Percentiles rank a stretch among this genome's conserved stretches.
phyloP scores from a whole-genome alignment of 2,797 vertebrate genomes.

The Coluber constrictor region DNA sequence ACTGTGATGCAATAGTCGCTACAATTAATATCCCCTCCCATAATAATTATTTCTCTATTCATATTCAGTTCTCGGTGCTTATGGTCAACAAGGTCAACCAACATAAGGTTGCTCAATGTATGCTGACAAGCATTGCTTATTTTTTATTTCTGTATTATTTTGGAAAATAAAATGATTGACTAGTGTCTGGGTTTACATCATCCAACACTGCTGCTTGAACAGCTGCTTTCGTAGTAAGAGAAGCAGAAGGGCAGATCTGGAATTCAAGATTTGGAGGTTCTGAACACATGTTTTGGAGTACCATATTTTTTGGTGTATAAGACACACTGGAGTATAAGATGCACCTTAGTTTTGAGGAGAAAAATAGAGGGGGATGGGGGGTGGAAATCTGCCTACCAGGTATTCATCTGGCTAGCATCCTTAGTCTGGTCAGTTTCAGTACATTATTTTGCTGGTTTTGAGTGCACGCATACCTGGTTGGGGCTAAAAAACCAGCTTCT shows the following conservation, averaged over 20 bases:
- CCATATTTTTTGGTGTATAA: too few species aligned
- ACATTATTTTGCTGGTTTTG: too few species aligned
- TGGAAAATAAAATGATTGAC: constrained; percentile 16
- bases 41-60: constrained; percentile 29
- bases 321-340: too few species aligned
- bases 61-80: constrained; percentile 5
- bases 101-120: constrained; percentile 10
- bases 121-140: not conserved
- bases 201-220: not conserved
- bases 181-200: not conserved
- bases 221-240: not conserved
- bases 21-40: constrained; percentile 45
- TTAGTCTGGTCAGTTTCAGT: too few species aligned
- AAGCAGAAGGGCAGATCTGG: not conserved
- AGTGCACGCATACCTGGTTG: too few species aligned
- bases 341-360: too few species aligned
- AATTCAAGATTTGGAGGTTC: not conserved
- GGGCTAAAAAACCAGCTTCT: too few species aligned
- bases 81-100: constrained; percentile 13
- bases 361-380: too few species aligned
- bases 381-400: too few species aligned
- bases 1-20: constrained; percentile 36
- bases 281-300: not conserved
- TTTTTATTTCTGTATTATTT: not conserved
- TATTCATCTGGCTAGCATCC: too few species aligned